phyloP scores from a whole-genome alignment of 2,113 vertebrate species.

The Hippopotamus amphibius region DNA sequence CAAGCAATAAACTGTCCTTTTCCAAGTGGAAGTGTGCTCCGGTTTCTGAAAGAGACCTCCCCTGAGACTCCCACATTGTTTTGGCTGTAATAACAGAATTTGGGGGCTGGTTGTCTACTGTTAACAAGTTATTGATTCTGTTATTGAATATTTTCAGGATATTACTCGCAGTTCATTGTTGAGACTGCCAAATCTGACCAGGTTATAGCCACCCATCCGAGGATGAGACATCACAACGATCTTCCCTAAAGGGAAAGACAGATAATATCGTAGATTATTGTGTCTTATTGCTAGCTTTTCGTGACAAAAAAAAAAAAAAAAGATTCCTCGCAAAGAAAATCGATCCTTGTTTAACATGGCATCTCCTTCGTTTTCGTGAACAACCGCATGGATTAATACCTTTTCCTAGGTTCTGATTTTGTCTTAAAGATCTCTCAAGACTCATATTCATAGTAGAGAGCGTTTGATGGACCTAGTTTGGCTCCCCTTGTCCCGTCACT shows the following conservation, averaged over 20 bases:
- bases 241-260: background rate
- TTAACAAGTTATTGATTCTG: background rate
- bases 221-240: background rate
- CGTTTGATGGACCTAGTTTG: background rate
- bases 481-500: background rate
- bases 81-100: background rate
- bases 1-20: background rate
- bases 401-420: background rate
- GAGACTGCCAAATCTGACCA: background rate
- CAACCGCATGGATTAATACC: background rate
- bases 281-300: background rate
- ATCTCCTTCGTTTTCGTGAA: background rate
- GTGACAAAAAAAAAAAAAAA: background rate
- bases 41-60: background rate
- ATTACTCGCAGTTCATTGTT: background rate
- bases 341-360: background rate
- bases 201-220: background rate
- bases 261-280: background rate
- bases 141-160: background rate
- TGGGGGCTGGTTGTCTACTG: background rate
- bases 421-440: background rate
- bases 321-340: background rate
- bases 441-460: background rate
- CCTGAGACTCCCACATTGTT: background rate
- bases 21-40: background rate